phyloP scores from a whole-genome alignment of 2,113 vertebrate genomes.

The Phrynocephalus versicolor region DNA sequence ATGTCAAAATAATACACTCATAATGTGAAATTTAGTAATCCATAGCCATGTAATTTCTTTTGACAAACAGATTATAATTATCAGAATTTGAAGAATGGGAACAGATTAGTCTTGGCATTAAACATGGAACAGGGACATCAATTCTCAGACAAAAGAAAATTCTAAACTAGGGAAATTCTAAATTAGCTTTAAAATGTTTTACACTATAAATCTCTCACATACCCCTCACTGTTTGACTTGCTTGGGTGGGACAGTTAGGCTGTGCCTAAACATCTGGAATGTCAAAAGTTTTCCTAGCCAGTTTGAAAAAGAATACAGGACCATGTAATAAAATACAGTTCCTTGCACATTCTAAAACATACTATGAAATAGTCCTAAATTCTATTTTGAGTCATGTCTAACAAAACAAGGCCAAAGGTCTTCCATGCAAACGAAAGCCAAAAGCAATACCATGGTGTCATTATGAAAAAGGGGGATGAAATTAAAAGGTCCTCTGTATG shows the following conservation, averaged over 20 bases:
- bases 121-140: no score
- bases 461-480: conserved; percentile 30
- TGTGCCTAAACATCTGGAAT: not conserved
- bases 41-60: not conserved
- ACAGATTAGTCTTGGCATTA: no score
- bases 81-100: no score
- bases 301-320: not conserved
- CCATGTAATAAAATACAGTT: not conserved
- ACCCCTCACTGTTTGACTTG: not conserved
- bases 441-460: not conserved
- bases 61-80: not conserved
- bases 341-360: not conserved
- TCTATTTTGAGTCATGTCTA: conserved; percentile 29
- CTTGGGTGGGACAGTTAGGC: not conserved
- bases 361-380: conserved; percentile 18
- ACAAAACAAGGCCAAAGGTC: not conserved
- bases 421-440: conserved; percentile 25
- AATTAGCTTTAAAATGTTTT: not conserved
- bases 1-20: not conserved
- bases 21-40: not conserved
- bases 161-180: not conserved
- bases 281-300: not conserved
- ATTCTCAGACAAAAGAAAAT: not conserved
- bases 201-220: not conserved
- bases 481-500: not conserved